A percentile compares a stretch with the other conserved stretches of the same genome.
These are phyloP conservation scores for Ptychodera flava DNA, from an alignment of 35 echinoderm and acorn worm genomes.

Conservation along the genomic window DNA sequence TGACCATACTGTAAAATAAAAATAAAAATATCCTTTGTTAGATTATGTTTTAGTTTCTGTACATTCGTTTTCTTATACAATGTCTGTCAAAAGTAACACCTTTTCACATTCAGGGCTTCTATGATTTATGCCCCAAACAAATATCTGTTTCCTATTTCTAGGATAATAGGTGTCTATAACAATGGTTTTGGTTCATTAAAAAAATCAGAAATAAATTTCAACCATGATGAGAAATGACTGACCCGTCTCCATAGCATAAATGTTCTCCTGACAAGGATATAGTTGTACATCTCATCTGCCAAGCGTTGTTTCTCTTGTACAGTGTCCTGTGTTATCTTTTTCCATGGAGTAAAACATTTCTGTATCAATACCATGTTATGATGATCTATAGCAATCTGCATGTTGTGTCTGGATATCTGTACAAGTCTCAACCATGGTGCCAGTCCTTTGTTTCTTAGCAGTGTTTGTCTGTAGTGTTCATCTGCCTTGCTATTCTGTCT, in stretches of 20 bases:
- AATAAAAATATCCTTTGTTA: too few species aligned
- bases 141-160: not conserved
- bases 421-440: conserved; percentile 79
- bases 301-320: too few species aligned
- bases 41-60: too few species aligned
- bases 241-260: conserved; percentile 84
- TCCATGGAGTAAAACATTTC: too few species aligned
- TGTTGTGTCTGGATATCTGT: too few species aligned
- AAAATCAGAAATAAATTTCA: not conserved
- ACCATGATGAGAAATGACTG: not conserved
- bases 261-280: conserved; percentile 47
- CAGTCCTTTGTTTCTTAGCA: conserved; percentile 70
- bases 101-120: not conserved
- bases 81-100: not conserved
- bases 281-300: too few species aligned
- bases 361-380: too few species aligned
- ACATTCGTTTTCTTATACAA: not conserved
- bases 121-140: not conserved
- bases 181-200: not conserved
- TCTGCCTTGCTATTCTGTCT: too few species aligned
- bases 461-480: too few species aligned
- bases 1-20: conserved; percentile 62
- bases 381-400: too few species aligned
- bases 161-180: not conserved
- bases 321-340: too few species aligned